Evolutionary conservation across 2,888 invertebrate species (phyloP), one percentile per base, ranked within the genome.

Genomic region (Gibbula magus): DNA sequence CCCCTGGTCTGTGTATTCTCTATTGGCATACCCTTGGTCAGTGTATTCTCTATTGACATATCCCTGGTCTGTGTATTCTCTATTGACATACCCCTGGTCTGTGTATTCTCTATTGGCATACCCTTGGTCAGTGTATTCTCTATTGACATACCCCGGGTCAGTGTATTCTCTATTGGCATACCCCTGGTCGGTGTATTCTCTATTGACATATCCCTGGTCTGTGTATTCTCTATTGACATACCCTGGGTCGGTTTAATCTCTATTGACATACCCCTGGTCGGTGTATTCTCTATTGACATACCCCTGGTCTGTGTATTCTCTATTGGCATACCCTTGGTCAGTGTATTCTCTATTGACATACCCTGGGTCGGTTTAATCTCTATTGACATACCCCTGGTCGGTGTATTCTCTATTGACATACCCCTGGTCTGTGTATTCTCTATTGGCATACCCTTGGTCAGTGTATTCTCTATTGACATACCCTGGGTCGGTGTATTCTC

Each of bases 231-330:
- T 99, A 99, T n/a, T n/a, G n/a, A n/a, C n/a, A 66, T 51, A 66
- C 56, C 32, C 98, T 97, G 78, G 98, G 98, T 89, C 98, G 95
- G 91, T 98, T 96, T 79, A 98, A 97, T 86, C 98, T 95, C 99
- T 99, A 99, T n/a, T n/a, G n/a, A n/a, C n/a, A 66, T 51, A 66
- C 56, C 32, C 98, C 97, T 77, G 98, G 98, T 89, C 98, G 95
- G 91, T 98, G 96, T 79, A 98, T 97, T 86, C 98, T 95, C 99
- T 99, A 99, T n/a, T n/a, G n/a, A n/a, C n/a, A 66, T 51, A 66
- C 56, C 32, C 98, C 97, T 77, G 98, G 98, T 89, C 98, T 95
- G 91, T 98, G 96, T 79, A 98, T 97, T 86, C 98, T 95, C 99
- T 99, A 99, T n/a, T n/a, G n/a, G n/a, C n/a, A 66, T 51, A 66